Percentiles rank a stretch among this genome's conserved stretches.
phyloP scores from a whole-genome alignment of 2,113 vertebrate species.

The Cygnus buccinator region DNA sequence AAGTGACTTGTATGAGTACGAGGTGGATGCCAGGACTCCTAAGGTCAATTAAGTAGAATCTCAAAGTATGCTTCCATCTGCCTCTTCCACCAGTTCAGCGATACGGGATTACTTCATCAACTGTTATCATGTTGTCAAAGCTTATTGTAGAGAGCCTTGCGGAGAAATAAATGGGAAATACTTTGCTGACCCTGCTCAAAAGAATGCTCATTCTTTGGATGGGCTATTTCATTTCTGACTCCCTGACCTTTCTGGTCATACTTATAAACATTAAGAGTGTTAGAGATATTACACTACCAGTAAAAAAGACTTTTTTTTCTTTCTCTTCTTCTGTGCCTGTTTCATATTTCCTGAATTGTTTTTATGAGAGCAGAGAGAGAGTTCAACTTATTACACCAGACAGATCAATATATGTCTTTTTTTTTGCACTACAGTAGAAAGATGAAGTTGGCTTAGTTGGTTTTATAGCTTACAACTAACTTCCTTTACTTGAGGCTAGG shows the following conservation, averaged over 20 bases:
- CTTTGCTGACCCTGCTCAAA: conserved; percentile 40
- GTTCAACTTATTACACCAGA: background rate
- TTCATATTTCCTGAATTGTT: conserved; percentile 38
- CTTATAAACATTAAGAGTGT: background rate
- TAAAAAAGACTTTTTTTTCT: background rate
- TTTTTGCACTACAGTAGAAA: background rate
- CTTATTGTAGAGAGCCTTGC: background rate
- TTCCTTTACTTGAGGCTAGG: conserved; percentile 11
- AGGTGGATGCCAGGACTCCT: background rate
- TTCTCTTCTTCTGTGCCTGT: background rate
- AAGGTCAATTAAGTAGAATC: background rate
- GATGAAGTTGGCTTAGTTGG: conserved; percentile 11
- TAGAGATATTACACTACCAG: conserved; percentile 26
- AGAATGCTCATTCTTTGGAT: background rate
- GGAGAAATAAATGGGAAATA: conserved; percentile 15
- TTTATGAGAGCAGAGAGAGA: conserved; percentile 1
- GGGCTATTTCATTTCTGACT: conserved; percentile 9
- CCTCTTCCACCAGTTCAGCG: rapidly evolving
- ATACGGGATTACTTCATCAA: background rate
- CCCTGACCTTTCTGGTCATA: background rate
- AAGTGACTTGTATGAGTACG: background rate
- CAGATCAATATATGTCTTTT: conserved; percentile 20
- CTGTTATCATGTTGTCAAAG: background rate
- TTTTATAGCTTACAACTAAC: background rate
- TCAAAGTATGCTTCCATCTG: background rate